phyloP scores from a whole-genome alignment of 2,888 invertebrate species.

The Steinernema carpocapsae region DNA sequence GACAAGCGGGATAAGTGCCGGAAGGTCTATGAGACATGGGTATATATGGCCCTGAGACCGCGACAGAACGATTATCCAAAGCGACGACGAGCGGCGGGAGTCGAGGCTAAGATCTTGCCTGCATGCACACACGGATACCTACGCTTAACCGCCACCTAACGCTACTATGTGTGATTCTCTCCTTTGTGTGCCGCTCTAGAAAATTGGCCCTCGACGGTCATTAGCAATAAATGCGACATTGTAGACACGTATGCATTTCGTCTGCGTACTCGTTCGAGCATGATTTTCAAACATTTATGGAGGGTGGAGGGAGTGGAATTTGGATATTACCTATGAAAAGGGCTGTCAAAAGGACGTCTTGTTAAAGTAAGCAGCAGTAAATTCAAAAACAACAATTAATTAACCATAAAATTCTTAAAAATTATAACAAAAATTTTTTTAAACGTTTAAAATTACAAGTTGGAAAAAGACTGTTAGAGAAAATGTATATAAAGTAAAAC shows the following conservation, averaged over 20 bases:
- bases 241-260: neutral
- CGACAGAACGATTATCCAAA: conserved; percentile 32
- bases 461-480: too few relatives aligned
- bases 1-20: conserved; percentile 22
- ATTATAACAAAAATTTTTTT: too few relatives aligned
- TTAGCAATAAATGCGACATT: conserved; percentile 22
- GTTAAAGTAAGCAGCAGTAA: too few relatives aligned
- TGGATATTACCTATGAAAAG: too few relatives aligned
- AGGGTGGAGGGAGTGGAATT: neutral
- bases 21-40: conserved; percentile 22
- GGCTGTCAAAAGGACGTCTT: too few relatives aligned
- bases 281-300: neutral
- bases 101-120: too few relatives aligned
- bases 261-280: neutral
- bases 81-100: too few relatives aligned
- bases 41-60: neutral
- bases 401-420: too few relatives aligned
- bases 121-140: neutral
- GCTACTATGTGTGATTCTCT: conserved; percentile 7
- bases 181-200: neutral
- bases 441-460: too few relatives aligned
- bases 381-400: too few relatives aligned
- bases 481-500: too few relatives aligned
- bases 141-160: neutral
- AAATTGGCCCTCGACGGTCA: conserved; percentile 9